Evolutionary conservation across 2,888 invertebrate species (phyloP).

Genomic region (Spialia ferax): DNA sequence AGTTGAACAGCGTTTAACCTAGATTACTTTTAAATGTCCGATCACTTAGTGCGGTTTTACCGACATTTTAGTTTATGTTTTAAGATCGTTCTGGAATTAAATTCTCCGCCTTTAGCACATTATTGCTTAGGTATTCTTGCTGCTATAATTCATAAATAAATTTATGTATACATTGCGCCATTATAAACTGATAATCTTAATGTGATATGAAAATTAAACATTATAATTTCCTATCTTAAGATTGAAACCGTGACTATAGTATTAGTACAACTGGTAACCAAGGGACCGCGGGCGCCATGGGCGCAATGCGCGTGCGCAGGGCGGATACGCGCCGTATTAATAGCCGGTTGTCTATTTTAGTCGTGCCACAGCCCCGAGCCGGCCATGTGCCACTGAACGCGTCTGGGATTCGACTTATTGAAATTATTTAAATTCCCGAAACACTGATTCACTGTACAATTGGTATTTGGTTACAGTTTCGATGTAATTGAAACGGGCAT

Average conservation of each 20-base stretch:
- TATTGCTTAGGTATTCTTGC: neutral
- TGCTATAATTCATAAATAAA: too few relatives aligned
- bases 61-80: neutral
- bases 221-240: slow-evolving; percentile 5
- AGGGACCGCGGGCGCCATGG: slow-evolving; percentile 56
- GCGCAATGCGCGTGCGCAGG: slow-evolving; percentile 71
- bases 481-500: slow-evolving; percentile 6
- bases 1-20: slow-evolving; percentile 19
- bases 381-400: slow-evolving; percentile 76
- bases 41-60: neutral
- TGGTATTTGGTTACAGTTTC: slow-evolving; percentile 32
- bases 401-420: slow-evolving; percentile 69
- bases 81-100: neutral
- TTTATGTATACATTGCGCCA: neutral
- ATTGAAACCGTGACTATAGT: slow-evolving; percentile 39
- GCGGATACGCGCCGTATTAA: slow-evolving; percentile 82
- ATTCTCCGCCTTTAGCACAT: neutral
- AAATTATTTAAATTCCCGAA: slow-evolving; percentile 75
- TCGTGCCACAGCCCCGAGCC: slow-evolving; percentile 73
- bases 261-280: slow-evolving; percentile 48
- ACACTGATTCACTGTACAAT: slow-evolving; percentile 59
- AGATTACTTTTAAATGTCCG: neutral
- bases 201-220: neutral
- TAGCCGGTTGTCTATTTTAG: slow-evolving; percentile 80
- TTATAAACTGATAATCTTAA: neutral